phyloP scores from a whole-genome alignment of 2,113 vertebrate genomes.

The Aleadryas rufinucha region DNA sequence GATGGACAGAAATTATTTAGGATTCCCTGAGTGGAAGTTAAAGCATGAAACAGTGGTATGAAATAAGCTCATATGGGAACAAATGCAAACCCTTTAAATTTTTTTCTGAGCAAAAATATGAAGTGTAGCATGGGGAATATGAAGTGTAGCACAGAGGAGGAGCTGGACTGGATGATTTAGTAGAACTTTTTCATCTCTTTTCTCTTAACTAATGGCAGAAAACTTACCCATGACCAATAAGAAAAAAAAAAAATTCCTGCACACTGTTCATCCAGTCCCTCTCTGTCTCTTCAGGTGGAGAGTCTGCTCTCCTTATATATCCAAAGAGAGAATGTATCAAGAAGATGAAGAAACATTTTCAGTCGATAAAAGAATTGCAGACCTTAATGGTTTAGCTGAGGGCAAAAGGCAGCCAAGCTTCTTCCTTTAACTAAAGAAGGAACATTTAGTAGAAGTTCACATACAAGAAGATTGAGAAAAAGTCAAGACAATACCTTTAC shows the following conservation, averaged over 20 bases:
- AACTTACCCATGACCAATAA: neutral
- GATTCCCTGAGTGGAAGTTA: slow-evolving; percentile 37
- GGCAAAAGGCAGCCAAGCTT: neutral
- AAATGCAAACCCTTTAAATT: neutral
- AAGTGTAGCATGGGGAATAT: slow-evolving; percentile 19
- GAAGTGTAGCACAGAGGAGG: neutral
- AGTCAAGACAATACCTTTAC: neutral
- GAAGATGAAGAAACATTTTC: neutral
- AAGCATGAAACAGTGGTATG: slow-evolving; percentile 11
- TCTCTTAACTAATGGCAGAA: neutral
- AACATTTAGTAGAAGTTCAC: neutral
- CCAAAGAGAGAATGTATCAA: neutral
- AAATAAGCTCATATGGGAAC: slow-evolving; percentile 27
- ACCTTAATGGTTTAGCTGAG: neutral
- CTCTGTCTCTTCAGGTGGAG: neutral
- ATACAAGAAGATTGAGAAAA: neutral
- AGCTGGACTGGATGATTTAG: neutral
- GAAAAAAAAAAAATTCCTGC: neutral
- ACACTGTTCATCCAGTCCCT: neutral
- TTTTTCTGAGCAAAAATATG: slow-evolving; percentile 46
- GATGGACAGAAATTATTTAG: slow-evolving; percentile 33
- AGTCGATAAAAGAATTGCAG: neutral
- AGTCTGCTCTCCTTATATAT: neutral
- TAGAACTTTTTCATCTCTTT: slow-evolving; percentile 14
- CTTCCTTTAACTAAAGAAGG: neutral